Evolutionary conservation across 2,113 vertebrate species (phyloP).

Genomic region (Axis porcinus): DNA sequence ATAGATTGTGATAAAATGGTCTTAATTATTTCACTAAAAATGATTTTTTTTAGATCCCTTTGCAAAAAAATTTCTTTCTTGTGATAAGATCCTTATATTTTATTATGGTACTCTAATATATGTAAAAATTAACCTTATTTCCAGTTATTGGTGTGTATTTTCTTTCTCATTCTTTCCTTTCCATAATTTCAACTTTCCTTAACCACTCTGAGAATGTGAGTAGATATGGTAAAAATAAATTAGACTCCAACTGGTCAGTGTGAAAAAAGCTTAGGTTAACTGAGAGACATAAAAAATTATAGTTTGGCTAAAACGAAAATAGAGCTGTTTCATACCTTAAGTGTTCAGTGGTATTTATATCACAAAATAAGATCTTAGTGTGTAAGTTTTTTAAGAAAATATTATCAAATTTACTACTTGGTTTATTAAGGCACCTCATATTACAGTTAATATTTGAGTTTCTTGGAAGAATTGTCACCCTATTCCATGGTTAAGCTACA

Average conservation of each 20-base stretch:
- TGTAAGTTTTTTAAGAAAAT: not conserved
- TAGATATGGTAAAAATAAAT: not conserved
- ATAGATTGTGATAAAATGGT: not conserved
- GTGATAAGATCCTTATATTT: not conserved
- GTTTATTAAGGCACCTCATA: not conserved
- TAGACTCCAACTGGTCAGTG: not conserved
- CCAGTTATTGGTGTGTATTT: not conserved
- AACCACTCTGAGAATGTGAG: not conserved
- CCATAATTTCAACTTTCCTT: slow-evolving; percentile 8
- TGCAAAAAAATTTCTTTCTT: not conserved
- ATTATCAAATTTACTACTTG: not conserved
- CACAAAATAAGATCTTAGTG: not conserved
- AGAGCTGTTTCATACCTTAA: not conserved
- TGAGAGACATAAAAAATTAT: slow-evolving; percentile 7
- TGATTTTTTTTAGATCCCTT: not conserved
- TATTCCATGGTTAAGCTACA: not conserved
- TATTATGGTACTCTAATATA: not conserved
- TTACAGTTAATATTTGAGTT: not conserved
- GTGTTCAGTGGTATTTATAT: not conserved
- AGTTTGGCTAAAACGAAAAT: not conserved
- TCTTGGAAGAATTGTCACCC: not conserved
- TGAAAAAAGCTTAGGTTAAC: slow-evolving; percentile 15
- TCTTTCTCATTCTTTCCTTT: slow-evolving; percentile 3
- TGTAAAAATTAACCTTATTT: not conserved
- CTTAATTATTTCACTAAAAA: slow-evolving; percentile 22